Percentiles rank a stretch among this genome's conserved stretches.
phyloP scores from a whole-genome alignment of 2,113 vertebrate species.

The Peromyscus leucopus region DNA sequence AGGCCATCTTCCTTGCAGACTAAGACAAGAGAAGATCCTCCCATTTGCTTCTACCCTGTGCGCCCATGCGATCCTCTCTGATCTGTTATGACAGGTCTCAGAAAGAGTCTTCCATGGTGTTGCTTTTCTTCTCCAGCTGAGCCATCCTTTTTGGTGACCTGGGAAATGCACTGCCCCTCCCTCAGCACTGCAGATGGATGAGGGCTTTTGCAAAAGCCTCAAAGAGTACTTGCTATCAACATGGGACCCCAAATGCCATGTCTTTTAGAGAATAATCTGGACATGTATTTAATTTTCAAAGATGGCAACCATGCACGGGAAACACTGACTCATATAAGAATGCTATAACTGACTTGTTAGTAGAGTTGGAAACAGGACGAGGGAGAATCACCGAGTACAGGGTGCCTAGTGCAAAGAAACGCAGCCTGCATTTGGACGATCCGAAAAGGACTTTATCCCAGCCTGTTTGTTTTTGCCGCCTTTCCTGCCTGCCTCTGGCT shows the following conservation, averaged over 20 bases:
- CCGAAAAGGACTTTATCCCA: constrained; percentile 4
- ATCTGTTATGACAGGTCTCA: constrained; percentile 69
- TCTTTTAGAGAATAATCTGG: not conserved
- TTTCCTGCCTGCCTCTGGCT: constrained; percentile 11
- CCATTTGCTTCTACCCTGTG: constrained; percentile 33
- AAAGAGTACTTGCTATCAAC: not conserved
- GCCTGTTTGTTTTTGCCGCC: constrained; percentile 8
- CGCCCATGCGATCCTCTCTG: constrained; percentile 65
- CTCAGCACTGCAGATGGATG: not conserved
- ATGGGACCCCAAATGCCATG: not conserved
- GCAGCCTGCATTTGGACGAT: not conserved
- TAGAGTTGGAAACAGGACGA: not conserved
- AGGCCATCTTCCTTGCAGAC: constrained; percentile 74
- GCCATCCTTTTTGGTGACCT: constrained; percentile 26
- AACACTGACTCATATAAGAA: not conserved
- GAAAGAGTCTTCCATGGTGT: constrained; percentile 40
- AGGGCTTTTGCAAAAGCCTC: not conserved
- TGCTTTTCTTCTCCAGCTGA: constrained; percentile 58
- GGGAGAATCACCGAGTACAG: not conserved
- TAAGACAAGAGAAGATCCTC: constrained; percentile 75
- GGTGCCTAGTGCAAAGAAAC: not conserved
- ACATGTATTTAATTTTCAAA: constrained; percentile 16
- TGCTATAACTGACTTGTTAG: not conserved
- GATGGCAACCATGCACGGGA: not conserved
- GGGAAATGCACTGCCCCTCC: constrained; percentile 20